Evolutionary conservation across 2,888 invertebrate genomes (phyloP).

Genomic region (Spodoptera exigua): DNA sequence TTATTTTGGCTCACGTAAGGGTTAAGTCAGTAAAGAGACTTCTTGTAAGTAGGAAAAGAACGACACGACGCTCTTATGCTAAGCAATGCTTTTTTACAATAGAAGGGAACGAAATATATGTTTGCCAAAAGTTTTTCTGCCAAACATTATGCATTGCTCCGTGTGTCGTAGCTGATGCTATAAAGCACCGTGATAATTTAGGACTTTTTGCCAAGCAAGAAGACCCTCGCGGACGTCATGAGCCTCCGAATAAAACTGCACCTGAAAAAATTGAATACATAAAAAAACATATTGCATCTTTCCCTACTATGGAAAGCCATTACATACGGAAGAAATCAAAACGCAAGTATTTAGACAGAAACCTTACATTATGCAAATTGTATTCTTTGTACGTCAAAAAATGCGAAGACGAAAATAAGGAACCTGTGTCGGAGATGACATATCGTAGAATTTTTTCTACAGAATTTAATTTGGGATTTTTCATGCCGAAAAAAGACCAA

Average conservation of each 20-base stretch:
- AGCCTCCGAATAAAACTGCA: no score
- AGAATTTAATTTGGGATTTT: conserved; percentile 28
- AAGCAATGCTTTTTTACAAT: conserved; percentile 14
- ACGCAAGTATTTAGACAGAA: no score
- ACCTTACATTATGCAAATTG: no score
- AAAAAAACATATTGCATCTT: no score
- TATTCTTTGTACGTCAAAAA: conserved; percentile 15
- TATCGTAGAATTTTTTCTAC: conserved; percentile 32
- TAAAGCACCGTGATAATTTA: no score
- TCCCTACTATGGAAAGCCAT: conserved; percentile 13
- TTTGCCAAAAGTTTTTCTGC: no score
- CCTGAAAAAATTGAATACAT: no score
- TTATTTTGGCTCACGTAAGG: no score
- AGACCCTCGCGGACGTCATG: no score
- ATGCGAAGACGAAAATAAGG: conserved; percentile 12
- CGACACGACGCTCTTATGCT: conserved; percentile 9
- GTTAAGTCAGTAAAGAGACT: no score
- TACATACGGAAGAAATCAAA: conserved; percentile 14
- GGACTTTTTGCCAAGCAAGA: no score
- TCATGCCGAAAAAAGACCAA: conserved; percentile 33
- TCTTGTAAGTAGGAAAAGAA: conserved; percentile 7
- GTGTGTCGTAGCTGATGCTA: conserved; percentile 13
- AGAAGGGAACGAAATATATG: conserved; percentile 9
- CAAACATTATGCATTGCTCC: conserved; percentile 9
- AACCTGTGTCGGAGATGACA: conserved; percentile 28